A percentile compares a stretch with the other conserved stretches of the same genome.
Conservation (phyloP, 2,797 vertebrate genomes). For the Pseudotriccus pelzelni region DNA sequence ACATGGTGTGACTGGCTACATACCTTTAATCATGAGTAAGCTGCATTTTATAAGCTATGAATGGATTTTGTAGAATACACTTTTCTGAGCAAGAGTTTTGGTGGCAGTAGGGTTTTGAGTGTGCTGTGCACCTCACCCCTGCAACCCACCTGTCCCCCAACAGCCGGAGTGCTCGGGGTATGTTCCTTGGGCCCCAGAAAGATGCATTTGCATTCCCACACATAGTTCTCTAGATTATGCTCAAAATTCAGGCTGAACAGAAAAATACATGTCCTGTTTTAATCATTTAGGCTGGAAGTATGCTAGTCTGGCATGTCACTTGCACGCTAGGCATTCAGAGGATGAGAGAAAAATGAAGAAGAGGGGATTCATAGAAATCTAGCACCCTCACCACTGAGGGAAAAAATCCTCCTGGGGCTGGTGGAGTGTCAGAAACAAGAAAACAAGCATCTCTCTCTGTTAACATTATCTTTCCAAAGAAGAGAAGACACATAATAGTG, state of each 20-base stretch:
- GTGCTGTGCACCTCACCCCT: accelerated
- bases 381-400: background rate
- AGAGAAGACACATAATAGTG: background rate
- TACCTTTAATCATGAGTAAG: background rate
- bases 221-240: background rate
- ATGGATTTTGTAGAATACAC: background rate
- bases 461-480: background rate
- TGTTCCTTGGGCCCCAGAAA: background rate
- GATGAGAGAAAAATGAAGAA: background rate
- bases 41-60: background rate
- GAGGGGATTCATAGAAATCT: background rate
- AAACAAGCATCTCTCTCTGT: background rate
- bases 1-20: background rate
- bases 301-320: background rate
- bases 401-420: background rate
- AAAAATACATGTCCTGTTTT: background rate
- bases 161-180: accelerated
- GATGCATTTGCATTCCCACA: background rate
- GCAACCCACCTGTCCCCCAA: background rate
- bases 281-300: background rate
- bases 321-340: background rate
- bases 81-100: background rate
- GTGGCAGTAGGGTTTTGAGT: background rate
- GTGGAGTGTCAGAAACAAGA: background rate
- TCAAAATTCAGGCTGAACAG: background rate